These are phyloP conservation scores for Microtus richardsoni DNA, from an alignment of 2,113 vertebrate species.

Conservation along the genomic window DNA sequence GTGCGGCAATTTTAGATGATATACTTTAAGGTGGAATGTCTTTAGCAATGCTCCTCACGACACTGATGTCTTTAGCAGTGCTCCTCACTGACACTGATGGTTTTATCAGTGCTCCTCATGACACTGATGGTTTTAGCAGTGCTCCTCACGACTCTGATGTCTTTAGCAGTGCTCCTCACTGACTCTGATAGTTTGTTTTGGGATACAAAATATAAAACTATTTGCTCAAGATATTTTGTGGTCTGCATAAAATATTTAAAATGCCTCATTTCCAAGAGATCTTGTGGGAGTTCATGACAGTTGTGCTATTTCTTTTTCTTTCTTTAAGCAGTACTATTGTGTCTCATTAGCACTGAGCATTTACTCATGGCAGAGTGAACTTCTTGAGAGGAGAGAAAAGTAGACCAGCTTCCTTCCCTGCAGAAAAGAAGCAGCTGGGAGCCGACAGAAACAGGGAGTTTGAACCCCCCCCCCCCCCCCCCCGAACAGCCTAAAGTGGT, in stretches of 20 bases:
- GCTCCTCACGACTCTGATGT: constrained; percentile 70
- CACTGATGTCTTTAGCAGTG: constrained; percentile 50
- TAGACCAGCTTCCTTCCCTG: constrained; percentile 78
- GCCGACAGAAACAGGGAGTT: constrained; percentile 50
- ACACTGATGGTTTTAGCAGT: constrained; percentile 66
- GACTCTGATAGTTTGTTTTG: constrained; percentile 83
- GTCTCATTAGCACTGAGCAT: constrained; percentile 87
- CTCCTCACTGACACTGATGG: not conserved
- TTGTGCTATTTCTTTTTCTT: constrained; percentile 81
- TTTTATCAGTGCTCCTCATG: constrained; percentile 70
- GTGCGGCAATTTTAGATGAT: constrained; percentile 65
- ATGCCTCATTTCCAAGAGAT: constrained; percentile 87
- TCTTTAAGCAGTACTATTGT: constrained; percentile 78
- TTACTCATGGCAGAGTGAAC: constrained; percentile 85
- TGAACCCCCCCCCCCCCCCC: constrained; percentile 40
- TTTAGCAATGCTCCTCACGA: constrained; percentile 72
- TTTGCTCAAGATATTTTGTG: constrained; percentile 88
- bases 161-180: constrained; percentile 40
- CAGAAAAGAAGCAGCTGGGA: constrained; percentile 77
- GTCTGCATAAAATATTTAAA: constrained; percentile 90
- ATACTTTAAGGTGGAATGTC: constrained; percentile 68
- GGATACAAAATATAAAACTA: constrained; percentile 84
- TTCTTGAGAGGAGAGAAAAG: constrained; percentile 82
- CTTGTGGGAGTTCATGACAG: constrained; percentile 89
- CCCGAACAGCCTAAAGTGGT: constrained; percentile 75